phyloP scores from a whole-genome alignment of 2,888 invertebrate genomes.

The Pristionchus arcanus region DNA sequence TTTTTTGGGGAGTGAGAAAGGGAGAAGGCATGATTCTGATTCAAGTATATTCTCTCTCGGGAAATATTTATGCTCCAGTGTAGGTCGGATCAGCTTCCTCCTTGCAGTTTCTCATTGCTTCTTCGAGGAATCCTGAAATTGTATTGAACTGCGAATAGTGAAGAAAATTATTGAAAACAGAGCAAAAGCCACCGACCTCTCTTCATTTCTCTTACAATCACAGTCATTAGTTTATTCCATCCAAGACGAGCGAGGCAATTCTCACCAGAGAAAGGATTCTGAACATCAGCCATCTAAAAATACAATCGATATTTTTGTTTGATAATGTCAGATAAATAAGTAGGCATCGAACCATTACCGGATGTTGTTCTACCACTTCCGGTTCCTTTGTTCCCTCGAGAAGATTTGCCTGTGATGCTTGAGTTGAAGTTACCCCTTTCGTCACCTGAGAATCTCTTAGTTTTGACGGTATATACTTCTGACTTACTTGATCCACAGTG shows the following conservation, averaged over 20 bases:
- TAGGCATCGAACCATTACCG: not conserved
- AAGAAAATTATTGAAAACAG: too few species aligned
- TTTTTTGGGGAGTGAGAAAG: not conserved
- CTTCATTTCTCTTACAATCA: constrained; percentile 76
- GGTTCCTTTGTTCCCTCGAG: constrained; percentile 33
- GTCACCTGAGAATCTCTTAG: not conserved
- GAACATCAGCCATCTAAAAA: constrained; percentile 20
- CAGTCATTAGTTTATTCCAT: constrained; percentile 76
- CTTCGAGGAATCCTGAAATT: constrained; percentile 70
- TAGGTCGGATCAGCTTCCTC: constrained; percentile 65
- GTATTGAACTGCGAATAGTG: too few species aligned
- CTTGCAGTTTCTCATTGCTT: constrained; percentile 75
- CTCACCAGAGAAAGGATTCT: constrained; percentile 60
- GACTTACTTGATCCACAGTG: constrained; percentile 69
- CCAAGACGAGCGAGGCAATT: constrained; percentile 71
- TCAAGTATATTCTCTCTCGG: not conserved
- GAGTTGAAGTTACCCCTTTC: constrained; percentile 8
- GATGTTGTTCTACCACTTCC: not conserved
- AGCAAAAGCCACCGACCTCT: constrained; percentile 58
- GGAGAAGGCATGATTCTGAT: not conserved
- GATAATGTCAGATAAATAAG: not conserved
- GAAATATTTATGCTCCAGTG: not conserved
- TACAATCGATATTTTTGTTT: not conserved
- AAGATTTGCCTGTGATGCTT: constrained; percentile 26
- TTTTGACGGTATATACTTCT: constrained; percentile 41